Evolutionary conservation across 2,113 vertebrate species (phyloP).

Genomic region (Thymallus thymallus): DNA sequence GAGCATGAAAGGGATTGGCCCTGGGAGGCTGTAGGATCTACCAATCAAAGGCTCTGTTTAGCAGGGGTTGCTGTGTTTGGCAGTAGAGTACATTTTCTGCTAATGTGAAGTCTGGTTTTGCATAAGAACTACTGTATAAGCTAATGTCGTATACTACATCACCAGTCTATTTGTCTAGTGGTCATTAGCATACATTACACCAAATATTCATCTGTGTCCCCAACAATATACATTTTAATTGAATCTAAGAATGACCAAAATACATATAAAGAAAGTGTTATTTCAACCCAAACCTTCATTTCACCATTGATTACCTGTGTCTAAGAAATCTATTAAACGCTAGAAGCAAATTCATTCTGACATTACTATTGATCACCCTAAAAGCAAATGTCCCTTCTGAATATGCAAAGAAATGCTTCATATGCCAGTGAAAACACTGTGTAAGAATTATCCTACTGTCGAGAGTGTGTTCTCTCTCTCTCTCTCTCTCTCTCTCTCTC

Average conservation of each 20-base stretch:
- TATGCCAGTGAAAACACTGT: slow-evolving; percentile 28
- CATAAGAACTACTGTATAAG: too few species aligned
- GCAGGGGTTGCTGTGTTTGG: slow-evolving; percentile 13
- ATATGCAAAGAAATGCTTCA: slow-evolving; percentile 32
- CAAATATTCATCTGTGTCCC: too few species aligned
- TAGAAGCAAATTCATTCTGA: slow-evolving; percentile 53
- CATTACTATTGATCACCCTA: slow-evolving; percentile 62
- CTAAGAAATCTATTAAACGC: slow-evolving; percentile 52
- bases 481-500: background rate
- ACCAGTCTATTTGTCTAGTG: too few species aligned
- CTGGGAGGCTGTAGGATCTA: slow-evolving; percentile 32
- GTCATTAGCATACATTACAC: too few species aligned
- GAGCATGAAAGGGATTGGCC: slow-evolving; percentile 43
- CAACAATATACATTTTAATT: too few species aligned
- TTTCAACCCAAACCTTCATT: slow-evolving; percentile 48
- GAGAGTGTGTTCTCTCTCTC: slow-evolving; percentile 36
- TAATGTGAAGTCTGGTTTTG: too few species aligned
- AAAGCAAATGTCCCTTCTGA: slow-evolving; percentile 58
- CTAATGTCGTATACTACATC: too few species aligned
- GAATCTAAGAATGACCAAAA: slow-evolving; percentile 28
- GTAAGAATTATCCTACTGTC: slow-evolving; percentile 48
- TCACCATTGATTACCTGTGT: slow-evolving; percentile 46
- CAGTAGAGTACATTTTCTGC: background rate
- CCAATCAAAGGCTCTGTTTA: slow-evolving; percentile 18
- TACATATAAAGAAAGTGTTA: slow-evolving; percentile 32